Evolutionary conservation across 2,113 vertebrate genomes (phyloP).

Genomic region (Peromyscus californicus): DNA sequence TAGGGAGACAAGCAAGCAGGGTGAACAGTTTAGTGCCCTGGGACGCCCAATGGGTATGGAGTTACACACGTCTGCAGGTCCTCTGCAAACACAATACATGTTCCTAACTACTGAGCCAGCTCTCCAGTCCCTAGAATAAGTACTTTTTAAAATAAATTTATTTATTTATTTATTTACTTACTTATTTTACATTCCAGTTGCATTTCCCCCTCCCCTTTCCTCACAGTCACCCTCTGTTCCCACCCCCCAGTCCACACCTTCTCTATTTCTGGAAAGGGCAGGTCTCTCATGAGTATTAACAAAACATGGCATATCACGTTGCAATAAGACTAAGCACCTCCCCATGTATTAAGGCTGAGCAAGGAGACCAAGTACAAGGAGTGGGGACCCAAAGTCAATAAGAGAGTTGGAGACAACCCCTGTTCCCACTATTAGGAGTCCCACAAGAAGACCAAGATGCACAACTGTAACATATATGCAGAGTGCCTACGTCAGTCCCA

Average conservation of each 20-base stretch:
- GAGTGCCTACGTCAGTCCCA: neutral
- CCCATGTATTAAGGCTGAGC: neutral
- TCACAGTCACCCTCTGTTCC: neutral
- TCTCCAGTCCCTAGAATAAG: neutral
- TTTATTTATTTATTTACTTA: neutral
- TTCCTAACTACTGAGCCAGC: neutral
- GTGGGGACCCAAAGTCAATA: neutral
- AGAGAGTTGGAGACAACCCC: neutral
- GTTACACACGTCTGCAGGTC: neutral
- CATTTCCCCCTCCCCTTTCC: neutral
- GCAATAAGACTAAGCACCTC: neutral
- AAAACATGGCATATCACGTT: neutral
- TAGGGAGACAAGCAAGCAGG: neutral
- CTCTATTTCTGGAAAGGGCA: neutral
- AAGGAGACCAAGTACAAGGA: neutral
- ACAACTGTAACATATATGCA: neutral
- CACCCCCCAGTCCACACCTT: neutral
- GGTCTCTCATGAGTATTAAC: neutral
- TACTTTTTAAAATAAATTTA: neutral
- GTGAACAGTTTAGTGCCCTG: too few species aligned
- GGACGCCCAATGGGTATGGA: neutral
- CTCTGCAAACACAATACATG: neutral
- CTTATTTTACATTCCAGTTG: neutral
- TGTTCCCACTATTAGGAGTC: neutral
- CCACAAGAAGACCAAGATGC: neutral